phyloP scores from a whole-genome alignment of 2,797 vertebrate genomes.

The Onychomys arenicola region DNA sequence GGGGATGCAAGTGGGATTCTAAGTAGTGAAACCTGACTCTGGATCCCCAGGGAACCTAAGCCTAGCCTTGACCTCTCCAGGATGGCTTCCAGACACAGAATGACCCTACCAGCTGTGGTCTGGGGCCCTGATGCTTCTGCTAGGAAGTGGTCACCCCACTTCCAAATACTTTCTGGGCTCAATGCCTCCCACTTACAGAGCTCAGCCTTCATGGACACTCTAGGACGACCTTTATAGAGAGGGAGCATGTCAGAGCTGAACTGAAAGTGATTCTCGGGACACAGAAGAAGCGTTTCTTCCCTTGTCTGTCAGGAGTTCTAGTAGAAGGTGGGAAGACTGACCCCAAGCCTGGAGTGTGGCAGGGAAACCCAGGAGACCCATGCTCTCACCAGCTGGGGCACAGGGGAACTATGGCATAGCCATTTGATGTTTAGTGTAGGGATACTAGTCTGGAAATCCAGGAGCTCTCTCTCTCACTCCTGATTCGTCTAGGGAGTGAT shows the following conservation, averaged over 20 bases:
- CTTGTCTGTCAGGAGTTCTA: fast-evolving
- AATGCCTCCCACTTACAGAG: not conserved
- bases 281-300: not conserved
- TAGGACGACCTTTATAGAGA: fast-evolving
- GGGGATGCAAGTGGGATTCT: not conserved
- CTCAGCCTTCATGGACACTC: too few species aligned
- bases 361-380: not conserved
- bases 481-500: not conserved
- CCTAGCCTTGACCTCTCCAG: not conserved
- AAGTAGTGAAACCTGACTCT: fast-evolving
- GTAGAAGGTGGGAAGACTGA: not conserved
- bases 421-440: not conserved
- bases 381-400: not conserved
- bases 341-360: not conserved
- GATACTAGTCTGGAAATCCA: too few species aligned
- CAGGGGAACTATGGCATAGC: not conserved
- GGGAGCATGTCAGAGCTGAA: not conserved
- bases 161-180: not conserved
- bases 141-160: not conserved
- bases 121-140: not conserved
- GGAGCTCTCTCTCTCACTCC: not conserved
- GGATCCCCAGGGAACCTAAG: fast-evolving
- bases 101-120: not conserved
- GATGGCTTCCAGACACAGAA: not conserved
- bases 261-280: not conserved